Base-by-base conservation (phyloP, 1,140 invertebrate genomes). In the Zaprionus nigranus region DNA sequence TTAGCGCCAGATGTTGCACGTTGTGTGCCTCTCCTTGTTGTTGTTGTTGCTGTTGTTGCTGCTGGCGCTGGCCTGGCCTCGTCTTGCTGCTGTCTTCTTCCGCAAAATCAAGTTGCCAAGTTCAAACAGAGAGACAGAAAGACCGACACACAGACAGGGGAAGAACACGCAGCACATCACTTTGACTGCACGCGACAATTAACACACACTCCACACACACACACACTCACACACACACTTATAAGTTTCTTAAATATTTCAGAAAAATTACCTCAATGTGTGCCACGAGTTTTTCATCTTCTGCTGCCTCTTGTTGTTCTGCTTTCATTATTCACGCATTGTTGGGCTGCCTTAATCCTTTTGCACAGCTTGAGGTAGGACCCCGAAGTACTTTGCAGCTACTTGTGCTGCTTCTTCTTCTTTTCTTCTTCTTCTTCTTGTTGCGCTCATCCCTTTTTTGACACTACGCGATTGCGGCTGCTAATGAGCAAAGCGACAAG, bases 1-100 rank as follows among this genome's bases (percentile, higher is more conserved):
- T 88, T 90, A 90, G 84, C 81, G 85, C 86, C 85, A 90, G 85
- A 88, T 88, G 85, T 90, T 85, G 85, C 86, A 82, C 83, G 82
- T 85, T 78, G 58, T 65, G 64, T 34, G 30, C 30, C 30, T 9
- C 30, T 34, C 30, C 30, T 51, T 69, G 54, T 66, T 53, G 53
- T 66, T 53, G 53, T 17, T 53, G 62, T 66, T 53, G 68, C 56
- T 75, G 61, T 51, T 69, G 58, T 66, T 73, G 65, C 57, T 72
- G 60, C 72, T 51, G 57, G 30, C 40, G 53, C 72, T 65, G 57
- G 30, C 40, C 69, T 46, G 17, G 51, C 43, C 2, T 40, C 12
- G 36, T 53, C 62, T 64, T 54, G 28, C 51, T 64, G 46, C 76
- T 74, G 71, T 73, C 83, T 62, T 75, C 76, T 87, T 72, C 75